Percentiles rank a stretch among this genome's conserved stretches.
These are phyloP conservation scores for Pollenia angustigena DNA, from an alignment of 2,888 invertebrate species.

Conservation along the genomic window DNA sequence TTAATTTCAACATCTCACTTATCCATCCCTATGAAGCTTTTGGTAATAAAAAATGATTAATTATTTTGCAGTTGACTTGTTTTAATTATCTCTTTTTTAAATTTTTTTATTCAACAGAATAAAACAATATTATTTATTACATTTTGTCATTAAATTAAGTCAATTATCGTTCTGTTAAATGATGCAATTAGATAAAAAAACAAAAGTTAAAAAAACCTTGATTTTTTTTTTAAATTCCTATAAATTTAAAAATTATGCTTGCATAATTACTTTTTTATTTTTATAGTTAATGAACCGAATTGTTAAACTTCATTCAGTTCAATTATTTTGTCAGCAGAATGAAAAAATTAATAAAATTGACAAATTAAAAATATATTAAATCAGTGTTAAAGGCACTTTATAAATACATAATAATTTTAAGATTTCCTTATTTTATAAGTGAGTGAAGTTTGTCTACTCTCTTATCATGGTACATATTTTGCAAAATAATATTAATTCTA, in stretches of 20 bases:
- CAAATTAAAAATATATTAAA: background rate
- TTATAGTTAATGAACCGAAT: conserved; percentile 12
- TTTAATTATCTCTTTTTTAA: background rate
- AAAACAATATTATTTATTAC: conserved; percentile 2
- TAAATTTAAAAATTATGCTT: background rate
- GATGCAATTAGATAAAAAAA: conserved; percentile 14
- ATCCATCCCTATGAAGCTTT: too few relatives aligned
- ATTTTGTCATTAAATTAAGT: conserved; percentile 26
- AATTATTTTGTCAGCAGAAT: background rate
- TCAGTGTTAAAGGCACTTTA: too few relatives aligned
- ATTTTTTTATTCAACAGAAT: background rate
- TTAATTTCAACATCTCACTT: too few relatives aligned
- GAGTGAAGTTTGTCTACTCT: too few relatives aligned
- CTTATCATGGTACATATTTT: too few relatives aligned
- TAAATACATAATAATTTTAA: too few relatives aligned
- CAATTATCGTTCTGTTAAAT: conserved; percentile 19
- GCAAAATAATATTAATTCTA: too few relatives aligned
- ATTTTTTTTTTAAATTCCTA: background rate
- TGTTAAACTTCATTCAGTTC: background rate
- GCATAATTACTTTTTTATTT: conserved; percentile 6
- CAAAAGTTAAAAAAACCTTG: background rate
- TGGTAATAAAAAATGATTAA: background rate
- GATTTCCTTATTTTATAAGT: too few relatives aligned
- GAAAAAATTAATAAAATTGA: background rate
- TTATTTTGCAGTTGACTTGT: background rate